Percentiles rank a stretch among this genome's conserved stretches.
phyloP scores from a whole-genome alignment of 2,888 invertebrate genomes.

The Tiliacea aurago region DNA sequence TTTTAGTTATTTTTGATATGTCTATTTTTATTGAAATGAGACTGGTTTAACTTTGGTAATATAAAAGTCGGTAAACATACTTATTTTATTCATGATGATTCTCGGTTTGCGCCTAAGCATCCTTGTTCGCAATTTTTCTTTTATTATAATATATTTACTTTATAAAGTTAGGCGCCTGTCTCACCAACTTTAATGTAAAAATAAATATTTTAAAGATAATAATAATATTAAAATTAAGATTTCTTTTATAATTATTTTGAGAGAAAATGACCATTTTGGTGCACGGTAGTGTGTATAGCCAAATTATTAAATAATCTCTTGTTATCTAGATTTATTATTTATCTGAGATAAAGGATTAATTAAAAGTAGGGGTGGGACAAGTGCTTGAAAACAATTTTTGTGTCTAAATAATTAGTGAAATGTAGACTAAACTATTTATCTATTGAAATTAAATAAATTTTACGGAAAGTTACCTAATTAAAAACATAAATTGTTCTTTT shows the following conservation, averaged over 20 bases:
- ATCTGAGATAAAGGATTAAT: conserved; percentile 10
- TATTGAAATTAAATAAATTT: conserved; percentile 34
- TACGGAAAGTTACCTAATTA: neutral
- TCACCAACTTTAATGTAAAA: conserved; percentile 56
- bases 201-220: conserved; percentile 32
- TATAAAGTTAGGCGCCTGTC: conserved; percentile 55
- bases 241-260: conserved; percentile 5
- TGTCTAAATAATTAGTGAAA: conserved; percentile 6
- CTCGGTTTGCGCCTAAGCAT: conserved; percentile 26
- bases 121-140: conserved; percentile 26
- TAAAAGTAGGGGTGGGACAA: conserved; percentile 55
- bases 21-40: conserved; percentile 51
- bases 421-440: conserved; percentile 7
- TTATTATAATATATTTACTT: conserved; percentile 8
- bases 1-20: neutral
- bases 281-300: conserved; percentile 21
- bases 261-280: neutral
- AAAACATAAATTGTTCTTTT: conserved; percentile 5
- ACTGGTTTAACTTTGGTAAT: conserved; percentile 57
- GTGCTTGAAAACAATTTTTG: conserved; percentile 42
- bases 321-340: conserved; percentile 41
- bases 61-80: conserved; percentile 28
- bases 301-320: conserved; percentile 28
- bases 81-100: neutral
- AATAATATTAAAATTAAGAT: conserved; percentile 33